phyloP scores from a whole-genome alignment of 2,113 vertebrate species.

The Panthera uncia region DNA sequence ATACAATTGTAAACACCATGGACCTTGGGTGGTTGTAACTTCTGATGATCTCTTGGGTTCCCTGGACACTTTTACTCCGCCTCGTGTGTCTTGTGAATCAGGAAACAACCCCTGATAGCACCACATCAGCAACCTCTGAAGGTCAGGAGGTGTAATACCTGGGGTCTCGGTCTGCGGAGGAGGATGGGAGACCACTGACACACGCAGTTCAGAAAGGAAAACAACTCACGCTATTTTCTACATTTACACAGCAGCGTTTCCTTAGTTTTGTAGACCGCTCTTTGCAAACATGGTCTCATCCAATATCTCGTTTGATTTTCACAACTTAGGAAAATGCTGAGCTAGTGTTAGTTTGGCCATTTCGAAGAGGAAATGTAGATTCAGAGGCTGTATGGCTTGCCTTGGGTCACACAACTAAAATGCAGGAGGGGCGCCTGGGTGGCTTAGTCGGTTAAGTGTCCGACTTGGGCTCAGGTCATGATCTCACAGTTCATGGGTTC shows the following conservation, averaged over 20 bases:
- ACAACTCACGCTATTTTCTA: background rate
- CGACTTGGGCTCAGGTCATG: no score
- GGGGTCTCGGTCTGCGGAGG: background rate
- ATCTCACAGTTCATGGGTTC: no score
- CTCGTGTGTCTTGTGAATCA: background rate
- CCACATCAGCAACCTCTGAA: background rate
- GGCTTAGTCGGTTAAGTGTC: no score
- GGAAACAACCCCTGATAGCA: background rate
- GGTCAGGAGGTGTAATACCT: background rate
- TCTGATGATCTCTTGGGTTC: background rate
- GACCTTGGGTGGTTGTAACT: background rate
- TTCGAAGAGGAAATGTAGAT: background rate
- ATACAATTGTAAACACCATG: background rate
- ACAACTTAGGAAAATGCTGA: background rate
- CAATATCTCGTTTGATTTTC: background rate
- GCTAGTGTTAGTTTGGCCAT: background rate
- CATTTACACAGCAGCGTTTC: background rate
- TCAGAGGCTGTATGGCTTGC: background rate
- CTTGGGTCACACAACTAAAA: background rate
- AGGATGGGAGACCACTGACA: accelerated
- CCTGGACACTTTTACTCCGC: background rate
- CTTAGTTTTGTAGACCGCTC: background rate
- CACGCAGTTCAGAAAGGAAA: background rate
- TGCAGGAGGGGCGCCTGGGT: no score
- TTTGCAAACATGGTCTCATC: background rate